phyloP scores from a whole-genome alignment of 2,113 vertebrate species.

The Poecilia latipinna region DNA sequence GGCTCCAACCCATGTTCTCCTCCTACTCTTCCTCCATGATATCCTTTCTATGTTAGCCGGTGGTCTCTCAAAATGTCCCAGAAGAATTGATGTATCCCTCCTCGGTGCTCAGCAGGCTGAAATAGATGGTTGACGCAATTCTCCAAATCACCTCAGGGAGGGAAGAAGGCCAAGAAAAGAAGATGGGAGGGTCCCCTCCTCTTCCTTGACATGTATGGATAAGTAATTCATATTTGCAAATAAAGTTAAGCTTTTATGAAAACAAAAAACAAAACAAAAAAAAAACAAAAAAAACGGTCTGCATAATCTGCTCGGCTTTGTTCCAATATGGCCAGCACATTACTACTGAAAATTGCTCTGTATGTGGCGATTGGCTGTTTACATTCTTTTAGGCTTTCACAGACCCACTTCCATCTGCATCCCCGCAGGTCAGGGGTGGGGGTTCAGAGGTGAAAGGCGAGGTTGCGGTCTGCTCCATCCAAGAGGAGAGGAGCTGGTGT shows the following conservation, averaged over 20 bases:
- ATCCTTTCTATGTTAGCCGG: conserved; percentile 63
- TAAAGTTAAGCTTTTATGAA: conserved; percentile 15
- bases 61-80: conserved; percentile 62
- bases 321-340: conserved; percentile 21
- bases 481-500: conserved; percentile 58
- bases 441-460: conserved; percentile 65
- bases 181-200: conserved; percentile 6
- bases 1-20: conserved; percentile 51
- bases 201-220: not conserved
- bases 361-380: conserved; percentile 56
- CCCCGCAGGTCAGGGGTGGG: conserved; percentile 58
- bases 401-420: conserved; percentile 19
- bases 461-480: conserved; percentile 58
- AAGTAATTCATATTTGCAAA: conserved; percentile 31
- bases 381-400: conserved; percentile 43
- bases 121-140: conserved; percentile 62
- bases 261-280: no score
- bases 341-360: conserved; percentile 14
- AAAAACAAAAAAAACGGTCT: conserved; percentile 1
- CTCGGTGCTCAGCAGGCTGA: conserved; percentile 32
- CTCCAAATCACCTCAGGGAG: conserved; percentile 49
- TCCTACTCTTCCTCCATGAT: conserved; percentile 33
- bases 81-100: conserved; percentile 63
- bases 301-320: conserved; percentile 29
- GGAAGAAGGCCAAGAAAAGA: conserved; percentile 23